phyloP scores from a whole-genome alignment of 30 jellyfish, hydroid and myxozoan species.

The Pseudorhiza aurosa region DNA sequence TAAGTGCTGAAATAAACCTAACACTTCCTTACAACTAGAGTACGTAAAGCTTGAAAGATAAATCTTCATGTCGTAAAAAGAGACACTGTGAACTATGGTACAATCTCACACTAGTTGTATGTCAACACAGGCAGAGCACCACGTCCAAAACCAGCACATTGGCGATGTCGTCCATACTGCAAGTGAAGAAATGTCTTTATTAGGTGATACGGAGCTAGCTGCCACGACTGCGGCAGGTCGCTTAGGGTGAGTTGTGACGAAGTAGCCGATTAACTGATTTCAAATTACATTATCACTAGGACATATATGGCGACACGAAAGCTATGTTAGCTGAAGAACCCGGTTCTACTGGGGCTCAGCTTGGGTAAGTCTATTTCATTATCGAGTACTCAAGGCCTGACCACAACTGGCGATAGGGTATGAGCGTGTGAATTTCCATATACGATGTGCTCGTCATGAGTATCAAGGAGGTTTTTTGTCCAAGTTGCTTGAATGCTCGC shows the following conservation, averaged over 20 bases:
- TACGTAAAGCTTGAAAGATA: not conserved
- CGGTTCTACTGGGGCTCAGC: conserved; percentile 96
- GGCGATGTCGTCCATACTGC: conserved; percentile 77
- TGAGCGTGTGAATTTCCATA: no score
- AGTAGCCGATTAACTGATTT: conserved; percentile 5
- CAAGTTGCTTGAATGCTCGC: no score
- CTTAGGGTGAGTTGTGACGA: conserved; percentile 91
- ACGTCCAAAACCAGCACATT: conserved; percentile 93
- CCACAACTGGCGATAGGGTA: no score
- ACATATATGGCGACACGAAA: conserved; percentile 84
- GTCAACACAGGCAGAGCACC: conserved; percentile 97
- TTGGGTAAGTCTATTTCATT: conserved; percentile 84
- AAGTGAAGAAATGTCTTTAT: conserved; percentile 83
- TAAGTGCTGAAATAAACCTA: no score
- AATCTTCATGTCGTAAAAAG: not conserved
- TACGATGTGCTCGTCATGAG: no score
- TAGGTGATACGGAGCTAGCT: conserved; percentile 88
- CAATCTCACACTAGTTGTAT: conserved; percentile 7
- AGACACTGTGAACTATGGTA: not conserved
- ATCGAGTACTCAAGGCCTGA: no score
- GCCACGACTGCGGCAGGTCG: conserved; percentile 97
- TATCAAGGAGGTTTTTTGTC: no score
- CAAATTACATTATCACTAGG: conserved; percentile 78
- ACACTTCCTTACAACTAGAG: no score
- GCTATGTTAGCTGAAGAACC: conserved; percentile 91